Evolutionary conservation across 2,797 vertebrate genomes (phyloP).

Genomic region (Tokudaia muenninki): DNA sequence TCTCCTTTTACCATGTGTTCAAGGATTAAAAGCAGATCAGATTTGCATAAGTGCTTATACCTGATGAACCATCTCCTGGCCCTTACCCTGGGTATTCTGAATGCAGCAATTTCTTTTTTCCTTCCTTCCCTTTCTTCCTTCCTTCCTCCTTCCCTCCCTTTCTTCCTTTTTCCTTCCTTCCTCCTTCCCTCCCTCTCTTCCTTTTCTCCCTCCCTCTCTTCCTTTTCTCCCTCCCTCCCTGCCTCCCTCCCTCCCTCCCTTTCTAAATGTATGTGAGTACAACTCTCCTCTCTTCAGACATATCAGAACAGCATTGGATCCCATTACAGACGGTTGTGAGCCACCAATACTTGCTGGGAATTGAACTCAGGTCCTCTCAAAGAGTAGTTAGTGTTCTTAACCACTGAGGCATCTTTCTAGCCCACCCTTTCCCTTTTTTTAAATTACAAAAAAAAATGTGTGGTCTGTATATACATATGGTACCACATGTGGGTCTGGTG

Average conservation of each 20-base stretch:
- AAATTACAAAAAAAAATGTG: neutral
- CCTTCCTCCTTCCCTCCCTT: no score
- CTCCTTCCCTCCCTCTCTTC: no score
- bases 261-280: neutral
- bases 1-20: neutral
- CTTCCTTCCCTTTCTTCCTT: no score
- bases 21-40: neutral
- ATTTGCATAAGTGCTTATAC: neutral
- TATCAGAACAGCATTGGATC: neutral
- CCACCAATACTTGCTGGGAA: neutral
- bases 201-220: no score
- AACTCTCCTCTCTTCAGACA: neutral
- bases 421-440: neutral
- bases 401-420: neutral
- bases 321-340: neutral
- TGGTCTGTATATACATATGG: neutral
- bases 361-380: neutral
- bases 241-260: no score
- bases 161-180: no score
- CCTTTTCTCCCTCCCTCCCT: no score
- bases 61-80: neutral
- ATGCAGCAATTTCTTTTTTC: conserved; percentile 41
- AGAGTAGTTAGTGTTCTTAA: neutral
- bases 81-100: neutral
- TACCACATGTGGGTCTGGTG: neutral